These are phyloP conservation scores for Enteromius treurensis DNA, from an alignment of 2,797 vertebrate species.

Conservation along the genomic window DNA sequence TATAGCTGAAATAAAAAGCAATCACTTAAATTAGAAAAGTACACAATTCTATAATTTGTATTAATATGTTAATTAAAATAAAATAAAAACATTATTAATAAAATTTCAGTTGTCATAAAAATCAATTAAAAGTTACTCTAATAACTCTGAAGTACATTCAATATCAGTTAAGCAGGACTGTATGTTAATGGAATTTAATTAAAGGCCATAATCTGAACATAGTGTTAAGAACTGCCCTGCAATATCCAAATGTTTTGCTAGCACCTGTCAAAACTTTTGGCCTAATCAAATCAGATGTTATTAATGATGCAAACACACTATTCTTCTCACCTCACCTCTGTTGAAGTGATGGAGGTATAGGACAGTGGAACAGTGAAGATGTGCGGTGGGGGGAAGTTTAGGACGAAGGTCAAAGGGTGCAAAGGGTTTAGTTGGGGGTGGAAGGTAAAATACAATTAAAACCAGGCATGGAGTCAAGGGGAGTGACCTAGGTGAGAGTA, in stretches of 20 bases:
- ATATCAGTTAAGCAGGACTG: not conserved
- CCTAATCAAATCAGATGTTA: slow-evolving; percentile 56
- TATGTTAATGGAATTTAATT: not conserved
- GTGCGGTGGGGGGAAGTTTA: not conserved
- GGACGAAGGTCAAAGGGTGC: slow-evolving; percentile 46
- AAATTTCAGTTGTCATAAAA: not conserved
- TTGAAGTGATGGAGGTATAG: slow-evolving; percentile 9
- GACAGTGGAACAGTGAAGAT: slow-evolving; percentile 44
- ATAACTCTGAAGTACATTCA: not conserved
- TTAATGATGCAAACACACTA: slow-evolving; percentile 9
- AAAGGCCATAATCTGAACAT: not conserved
- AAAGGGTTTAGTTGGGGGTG: slow-evolving; percentile 63
- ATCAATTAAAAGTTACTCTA: not conserved
- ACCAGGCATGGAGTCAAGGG: slow-evolving; percentile 77
- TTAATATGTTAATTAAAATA: not conserved
- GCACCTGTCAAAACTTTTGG: slow-evolving; percentile 66
- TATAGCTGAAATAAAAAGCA: not conserved
- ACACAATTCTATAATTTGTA: not conserved
- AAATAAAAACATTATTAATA: not conserved
- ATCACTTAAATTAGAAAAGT: not conserved
- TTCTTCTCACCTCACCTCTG: not conserved
- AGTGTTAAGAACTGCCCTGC: slow-evolving; percentile 25
- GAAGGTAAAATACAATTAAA: slow-evolving; percentile 77
- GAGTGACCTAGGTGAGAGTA: slow-evolving; percentile 83
- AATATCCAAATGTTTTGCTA: slow-evolving; percentile 70